Evolutionary conservation across 1,140 invertebrate genomes (phyloP).

Genomic region (Cardiocondyla obscurior): DNA sequence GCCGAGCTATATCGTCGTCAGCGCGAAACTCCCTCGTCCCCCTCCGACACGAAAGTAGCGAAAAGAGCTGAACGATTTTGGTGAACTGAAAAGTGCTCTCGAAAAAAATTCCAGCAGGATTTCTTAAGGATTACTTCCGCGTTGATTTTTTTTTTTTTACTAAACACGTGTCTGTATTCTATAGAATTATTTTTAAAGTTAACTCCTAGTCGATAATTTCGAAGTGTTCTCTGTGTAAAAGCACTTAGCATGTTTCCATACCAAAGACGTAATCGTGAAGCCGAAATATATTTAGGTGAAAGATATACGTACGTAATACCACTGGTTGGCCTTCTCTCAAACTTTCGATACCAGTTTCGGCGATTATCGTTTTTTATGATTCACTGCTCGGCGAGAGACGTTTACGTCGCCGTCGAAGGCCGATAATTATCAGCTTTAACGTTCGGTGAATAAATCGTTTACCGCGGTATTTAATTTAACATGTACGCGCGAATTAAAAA

Average conservation of each 20-base stretch:
- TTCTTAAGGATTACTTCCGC: background rate
- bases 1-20: background rate
- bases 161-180: background rate
- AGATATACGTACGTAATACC: background rate
- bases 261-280: background rate
- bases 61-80: background rate
- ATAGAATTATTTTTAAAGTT: background rate
- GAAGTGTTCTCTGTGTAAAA: too few species aligned
- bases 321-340: constrained; percentile 16
- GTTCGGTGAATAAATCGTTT: background rate
- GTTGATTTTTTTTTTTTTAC: background rate
- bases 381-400: background rate
- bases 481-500: background rate
- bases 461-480: background rate
- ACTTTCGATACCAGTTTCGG: background rate
- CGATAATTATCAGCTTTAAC: background rate
- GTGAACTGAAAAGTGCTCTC: background rate
- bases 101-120: background rate
- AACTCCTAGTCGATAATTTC: background rate
- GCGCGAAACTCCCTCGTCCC: too few species aligned
- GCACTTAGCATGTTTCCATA: background rate
- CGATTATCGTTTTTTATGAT: background rate
- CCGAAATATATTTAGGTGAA: background rate
- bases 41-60: background rate
- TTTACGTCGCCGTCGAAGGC: background rate